Evolutionary conservation across 2,797 vertebrate genomes (phyloP), one percentile per base, ranked within the genome.

Genomic region (Odontamblyopus lacepedii): DNA sequence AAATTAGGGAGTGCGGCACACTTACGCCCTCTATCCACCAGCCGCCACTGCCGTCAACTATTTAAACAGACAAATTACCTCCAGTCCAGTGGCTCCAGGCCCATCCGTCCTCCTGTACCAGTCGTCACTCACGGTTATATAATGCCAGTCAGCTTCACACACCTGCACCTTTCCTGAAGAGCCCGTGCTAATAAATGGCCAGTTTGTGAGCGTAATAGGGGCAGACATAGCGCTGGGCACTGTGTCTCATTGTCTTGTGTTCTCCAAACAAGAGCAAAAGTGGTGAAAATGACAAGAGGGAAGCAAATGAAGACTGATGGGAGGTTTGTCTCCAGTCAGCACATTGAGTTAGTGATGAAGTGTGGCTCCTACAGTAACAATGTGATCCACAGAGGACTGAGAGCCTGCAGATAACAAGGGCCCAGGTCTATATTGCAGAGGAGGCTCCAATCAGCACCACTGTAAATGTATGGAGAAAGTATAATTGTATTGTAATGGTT

Each of bases 251-350:
- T 74, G 77, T 83, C 78, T 83, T 51, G 56, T 75, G 60, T 67
- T 50, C 64, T 16, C 27, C 16, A 68, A 77, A 78, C 35, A 56
- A 71, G 50, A 67, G 30, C 35, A 5, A 41, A 66, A 63, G 74
- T 56, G 57, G 63, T 75, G 69, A 84, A 81, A 79, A 76, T 81
- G 78, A 76, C 70, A 72, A 77, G 78, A 66, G 73, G 73, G 70
- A 67, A 65, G 79, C 81, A 90, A 93, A 93, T 89, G 85, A 90
- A 90, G 92, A 93, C 86, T 87, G 89, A 92, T 91, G 81, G 74
- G 76, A 77, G 61, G 83, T 68, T 71, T 85, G 77, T 78, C 78
- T 84, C 70, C 81, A 80, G 80, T 87, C 79, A 63, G 85, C 88
- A 85, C 41, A 82, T 88, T n/a, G 75, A 63, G 77, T 78, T 74